These are phyloP conservation scores for Galerucella calmariensis DNA, from an alignment of 2,888 invertebrate species.

Conservation along the genomic window DNA sequence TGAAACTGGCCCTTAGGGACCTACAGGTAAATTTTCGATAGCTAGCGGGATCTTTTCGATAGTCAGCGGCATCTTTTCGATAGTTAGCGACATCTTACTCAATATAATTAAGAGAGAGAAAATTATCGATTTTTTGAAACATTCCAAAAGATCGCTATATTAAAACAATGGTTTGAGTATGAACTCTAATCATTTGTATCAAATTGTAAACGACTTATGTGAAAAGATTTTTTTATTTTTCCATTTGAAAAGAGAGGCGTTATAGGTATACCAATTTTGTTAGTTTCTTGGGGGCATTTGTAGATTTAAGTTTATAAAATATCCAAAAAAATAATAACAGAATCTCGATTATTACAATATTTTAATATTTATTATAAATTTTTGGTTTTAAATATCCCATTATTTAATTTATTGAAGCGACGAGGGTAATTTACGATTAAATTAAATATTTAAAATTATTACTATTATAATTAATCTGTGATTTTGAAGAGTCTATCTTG, in stretches of 20 bases:
- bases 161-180: constrained; percentile 9
- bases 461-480: not conserved
- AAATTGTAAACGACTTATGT: constrained; percentile 11
- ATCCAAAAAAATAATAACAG: not conserved
- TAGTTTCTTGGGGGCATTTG: constrained; percentile 2
- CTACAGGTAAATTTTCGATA: too few species aligned
- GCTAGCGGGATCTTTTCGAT: too few species aligned
- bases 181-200: constrained; percentile 23
- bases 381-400: not conserved
- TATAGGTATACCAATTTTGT: constrained; percentile 29
- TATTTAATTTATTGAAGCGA: not conserved
- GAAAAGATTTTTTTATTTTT: constrained; percentile 8
- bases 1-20: too few species aligned
- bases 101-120: too few species aligned
- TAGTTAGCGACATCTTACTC: too few species aligned
- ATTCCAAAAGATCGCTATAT: not conserved
- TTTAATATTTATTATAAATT: not conserved
- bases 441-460: not conserved
- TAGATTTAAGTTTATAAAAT: not conserved
- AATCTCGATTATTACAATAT: not conserved
- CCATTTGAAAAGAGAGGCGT: not conserved
- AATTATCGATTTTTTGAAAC: not conserved
- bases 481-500: not conserved
- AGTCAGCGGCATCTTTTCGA: too few species aligned
- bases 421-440: not conserved